Conservation (phyloP, 2,113 vertebrate genomes). For the Bujurquina vittata region DNA sequence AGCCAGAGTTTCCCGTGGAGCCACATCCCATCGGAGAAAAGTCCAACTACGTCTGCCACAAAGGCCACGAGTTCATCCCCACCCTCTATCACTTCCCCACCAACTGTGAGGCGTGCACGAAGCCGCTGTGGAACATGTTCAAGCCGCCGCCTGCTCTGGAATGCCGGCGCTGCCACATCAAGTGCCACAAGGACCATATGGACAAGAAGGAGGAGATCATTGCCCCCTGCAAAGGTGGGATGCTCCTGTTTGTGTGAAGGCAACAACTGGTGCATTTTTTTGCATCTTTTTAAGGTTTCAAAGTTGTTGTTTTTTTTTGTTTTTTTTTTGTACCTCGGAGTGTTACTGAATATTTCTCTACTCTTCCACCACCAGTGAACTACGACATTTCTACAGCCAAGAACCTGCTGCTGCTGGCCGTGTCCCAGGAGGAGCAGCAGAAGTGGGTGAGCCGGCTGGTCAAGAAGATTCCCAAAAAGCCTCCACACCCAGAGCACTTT, state of each 20-base stretch:
- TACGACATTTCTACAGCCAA: conserved; percentile 97
- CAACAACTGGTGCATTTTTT: not conserved
- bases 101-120: conserved; percentile 98
- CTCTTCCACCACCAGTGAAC: conserved; percentile 83
- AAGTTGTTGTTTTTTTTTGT: not conserved
- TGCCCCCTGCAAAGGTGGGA: conserved; percentile 93
- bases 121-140: conserved; percentile 99
- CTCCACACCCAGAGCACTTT: conserved; percentile 89
- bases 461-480: conserved; percentile 99
- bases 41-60: conserved; percentile 97
- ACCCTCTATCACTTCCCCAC: conserved; percentile 98
- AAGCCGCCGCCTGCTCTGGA: conserved; percentile 98
- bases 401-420: conserved; percentile 94
- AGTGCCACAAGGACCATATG: conserved; percentile 99
- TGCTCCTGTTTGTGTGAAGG: accelerated
- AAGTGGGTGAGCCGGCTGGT: conserved; percentile 97
- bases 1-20: conserved; percentile 92
- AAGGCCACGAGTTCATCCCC: conserved; percentile 98
- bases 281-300: not conserved
- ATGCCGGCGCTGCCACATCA: conserved; percentile 98
- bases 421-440: conserved; percentile 96
- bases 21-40: conserved; percentile 90
- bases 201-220: conserved; percentile 98
- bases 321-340: not conserved
- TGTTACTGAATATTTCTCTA: not conserved